Conservation (phyloP, 2,797 vertebrate genomes). For the Acipenser ruthenus region DNA sequence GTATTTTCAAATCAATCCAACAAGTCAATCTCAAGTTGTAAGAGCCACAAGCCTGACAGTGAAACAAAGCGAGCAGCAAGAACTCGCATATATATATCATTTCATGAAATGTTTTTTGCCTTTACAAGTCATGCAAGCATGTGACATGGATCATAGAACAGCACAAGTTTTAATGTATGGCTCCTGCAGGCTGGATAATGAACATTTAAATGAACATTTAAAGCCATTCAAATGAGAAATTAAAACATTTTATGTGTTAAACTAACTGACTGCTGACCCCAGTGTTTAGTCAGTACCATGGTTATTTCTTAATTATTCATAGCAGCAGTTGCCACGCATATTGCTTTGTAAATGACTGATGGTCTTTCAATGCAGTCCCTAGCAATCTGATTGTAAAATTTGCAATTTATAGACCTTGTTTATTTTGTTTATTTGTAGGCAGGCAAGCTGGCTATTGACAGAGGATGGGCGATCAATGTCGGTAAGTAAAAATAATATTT, state of each 20-base stretch:
- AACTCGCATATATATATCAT: too few species aligned
- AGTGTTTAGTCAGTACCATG: conserved; percentile 7
- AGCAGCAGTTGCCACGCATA: background rate
- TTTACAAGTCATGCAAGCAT: too few species aligned
- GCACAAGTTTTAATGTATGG: too few species aligned
- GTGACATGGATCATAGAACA: too few species aligned
- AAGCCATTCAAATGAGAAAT: conserved; percentile 13
- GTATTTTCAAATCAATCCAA: too few species aligned
- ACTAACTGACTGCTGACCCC: conserved; percentile 11
- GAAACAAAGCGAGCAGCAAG: too few species aligned
- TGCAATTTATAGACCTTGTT: background rate
- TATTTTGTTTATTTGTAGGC: conserved; percentile 61
- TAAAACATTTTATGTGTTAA: conserved; percentile 1
- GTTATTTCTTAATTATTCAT: conserved; percentile 8
- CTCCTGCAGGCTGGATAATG: too few species aligned
- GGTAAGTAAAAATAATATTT: conserved; percentile 61
- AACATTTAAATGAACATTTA: too few species aligned
- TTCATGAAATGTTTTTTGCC: too few species aligned
- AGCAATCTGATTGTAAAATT: background rate
- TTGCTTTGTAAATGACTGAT: background rate
- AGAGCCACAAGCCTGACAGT: too few species aligned
- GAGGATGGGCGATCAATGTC: conserved; percentile 96
- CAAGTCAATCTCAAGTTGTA: too few species aligned
- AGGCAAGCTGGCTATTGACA: conserved; percentile 86
- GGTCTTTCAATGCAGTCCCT: background rate